These are phyloP conservation scores for Eristalis pertinax DNA, from an alignment of 2,888 invertebrate genomes.

Conservation along the genomic window DNA sequence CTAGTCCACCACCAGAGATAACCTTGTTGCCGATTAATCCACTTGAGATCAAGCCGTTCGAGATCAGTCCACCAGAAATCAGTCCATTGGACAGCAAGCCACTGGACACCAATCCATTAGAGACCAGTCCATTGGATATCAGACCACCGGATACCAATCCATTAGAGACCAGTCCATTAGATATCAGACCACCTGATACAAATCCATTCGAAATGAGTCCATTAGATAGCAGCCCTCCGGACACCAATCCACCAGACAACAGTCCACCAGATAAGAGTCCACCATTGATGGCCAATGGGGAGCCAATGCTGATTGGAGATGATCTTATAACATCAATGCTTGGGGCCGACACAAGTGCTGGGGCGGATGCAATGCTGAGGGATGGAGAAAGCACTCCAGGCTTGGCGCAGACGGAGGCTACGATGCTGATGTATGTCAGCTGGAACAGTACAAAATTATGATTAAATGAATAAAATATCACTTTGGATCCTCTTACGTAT, in stretches of 20 bases:
- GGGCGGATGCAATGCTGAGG: background rate
- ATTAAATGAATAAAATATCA: background rate
- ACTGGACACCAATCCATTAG: background rate
- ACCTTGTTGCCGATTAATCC: conserved; percentile 17
- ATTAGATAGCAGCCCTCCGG: conserved; percentile 28
- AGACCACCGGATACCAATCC: conserved; percentile 3
- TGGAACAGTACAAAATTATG: background rate
- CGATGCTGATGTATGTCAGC: conserved; percentile 20
- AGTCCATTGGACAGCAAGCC: conserved; percentile 6
- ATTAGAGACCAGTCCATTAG: conserved; percentile 9
- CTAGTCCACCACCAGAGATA: background rate
- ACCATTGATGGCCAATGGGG: conserved; percentile 20
- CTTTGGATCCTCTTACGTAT: conserved; percentile 34
- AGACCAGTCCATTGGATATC: background rate
- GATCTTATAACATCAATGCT: background rate
- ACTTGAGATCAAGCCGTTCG: background rate
- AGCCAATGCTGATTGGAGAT: background rate
- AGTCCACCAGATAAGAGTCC: conserved; percentile 33
- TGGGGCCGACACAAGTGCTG: background rate
- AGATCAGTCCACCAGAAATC: conserved; percentile 12
- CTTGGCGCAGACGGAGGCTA: background rate
- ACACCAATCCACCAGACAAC: conserved; percentile 29
- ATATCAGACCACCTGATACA: conserved; percentile 17
- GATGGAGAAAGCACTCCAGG: conserved; percentile 1
- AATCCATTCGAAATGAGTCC: conserved; percentile 42